These are phyloP conservation scores for Meandrusa payeni DNA, from an alignment of 2,888 invertebrate species.

Conservation along the genomic window DNA sequence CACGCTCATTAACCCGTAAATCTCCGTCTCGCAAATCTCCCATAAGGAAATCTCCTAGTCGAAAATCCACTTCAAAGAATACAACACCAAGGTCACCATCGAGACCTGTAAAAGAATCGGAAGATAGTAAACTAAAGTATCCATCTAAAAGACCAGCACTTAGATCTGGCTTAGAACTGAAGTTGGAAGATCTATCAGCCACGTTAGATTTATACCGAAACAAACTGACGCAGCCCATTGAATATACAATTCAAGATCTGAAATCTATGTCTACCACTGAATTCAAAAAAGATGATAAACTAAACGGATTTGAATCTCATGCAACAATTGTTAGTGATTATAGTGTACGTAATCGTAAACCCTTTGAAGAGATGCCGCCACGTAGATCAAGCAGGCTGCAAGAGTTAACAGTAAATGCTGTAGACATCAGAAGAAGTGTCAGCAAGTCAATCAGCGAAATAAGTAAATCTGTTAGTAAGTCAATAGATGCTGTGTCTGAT, in stretches of 20 bases:
- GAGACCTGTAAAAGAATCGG: constrained; percentile 43
- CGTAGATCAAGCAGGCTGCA: constrained; percentile 59
- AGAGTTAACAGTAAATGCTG: constrained; percentile 51
- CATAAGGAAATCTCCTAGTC: constrained; percentile 71
- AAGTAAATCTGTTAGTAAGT: constrained; percentile 64
- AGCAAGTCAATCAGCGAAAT: constrained; percentile 54
- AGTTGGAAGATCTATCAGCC: constrained; percentile 43
- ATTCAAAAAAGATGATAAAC: constrained; percentile 41
- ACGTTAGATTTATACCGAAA: constrained; percentile 49
- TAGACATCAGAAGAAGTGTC: constrained; percentile 55
- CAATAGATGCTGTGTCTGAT: constrained; percentile 61
- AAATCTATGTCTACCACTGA: constrained; percentile 37
- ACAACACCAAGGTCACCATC: constrained; percentile 71
- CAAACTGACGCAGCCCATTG: constrained; percentile 55
- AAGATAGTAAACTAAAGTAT: constrained; percentile 41
- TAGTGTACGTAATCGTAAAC: constrained; percentile 51
- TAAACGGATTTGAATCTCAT: constrained; percentile 49
- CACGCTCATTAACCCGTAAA: constrained; percentile 36
- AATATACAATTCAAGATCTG: constrained; percentile 60
- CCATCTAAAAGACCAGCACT: constrained; percentile 56
- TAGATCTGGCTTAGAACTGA: constrained; percentile 40
- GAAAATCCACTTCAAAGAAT: constrained; percentile 67
- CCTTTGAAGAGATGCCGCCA: constrained; percentile 54
- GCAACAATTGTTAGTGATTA: constrained; percentile 44
- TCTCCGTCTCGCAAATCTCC: constrained; percentile 74